Evolutionary conservation across 2,113 vertebrate species (phyloP).

Genomic region (Nibea coibor): DNA sequence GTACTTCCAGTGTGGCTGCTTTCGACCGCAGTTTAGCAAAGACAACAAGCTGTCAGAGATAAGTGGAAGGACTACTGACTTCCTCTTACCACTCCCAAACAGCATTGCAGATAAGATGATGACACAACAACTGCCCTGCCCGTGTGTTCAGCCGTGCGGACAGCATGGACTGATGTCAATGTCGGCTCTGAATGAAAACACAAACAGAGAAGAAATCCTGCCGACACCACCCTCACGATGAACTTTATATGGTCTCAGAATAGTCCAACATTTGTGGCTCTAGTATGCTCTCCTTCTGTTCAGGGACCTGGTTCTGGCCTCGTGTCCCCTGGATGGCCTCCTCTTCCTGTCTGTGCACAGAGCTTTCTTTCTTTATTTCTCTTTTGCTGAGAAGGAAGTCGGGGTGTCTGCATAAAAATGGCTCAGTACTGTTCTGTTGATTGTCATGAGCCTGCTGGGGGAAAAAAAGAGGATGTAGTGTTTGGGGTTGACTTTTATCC

Average conservation of each 20-base stretch:
- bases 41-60: neutral
- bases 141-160: neutral
- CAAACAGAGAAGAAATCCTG: neutral
- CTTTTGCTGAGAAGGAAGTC: neutral
- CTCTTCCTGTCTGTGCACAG: conserved; percentile 1
- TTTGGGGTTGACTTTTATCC: neutral
- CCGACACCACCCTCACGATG: neutral
- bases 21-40: neutral
- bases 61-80: neutral
- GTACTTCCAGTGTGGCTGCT: neutral
- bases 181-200: neutral
- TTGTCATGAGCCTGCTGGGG: neutral
- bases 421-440: neutral
- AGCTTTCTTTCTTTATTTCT: neutral
- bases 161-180: neutral
- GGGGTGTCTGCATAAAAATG: neutral
- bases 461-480: neutral
- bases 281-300: neutral
- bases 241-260: neutral
- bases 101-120: neutral
- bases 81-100: neutral
- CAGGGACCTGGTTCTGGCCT: neutral
- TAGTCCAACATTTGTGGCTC: neutral
- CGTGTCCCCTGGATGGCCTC: neutral
- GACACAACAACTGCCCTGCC: neutral